Evolutionary conservation across 1,140 invertebrate species (phyloP).

Genomic region (Micrasema minimum): DNA sequence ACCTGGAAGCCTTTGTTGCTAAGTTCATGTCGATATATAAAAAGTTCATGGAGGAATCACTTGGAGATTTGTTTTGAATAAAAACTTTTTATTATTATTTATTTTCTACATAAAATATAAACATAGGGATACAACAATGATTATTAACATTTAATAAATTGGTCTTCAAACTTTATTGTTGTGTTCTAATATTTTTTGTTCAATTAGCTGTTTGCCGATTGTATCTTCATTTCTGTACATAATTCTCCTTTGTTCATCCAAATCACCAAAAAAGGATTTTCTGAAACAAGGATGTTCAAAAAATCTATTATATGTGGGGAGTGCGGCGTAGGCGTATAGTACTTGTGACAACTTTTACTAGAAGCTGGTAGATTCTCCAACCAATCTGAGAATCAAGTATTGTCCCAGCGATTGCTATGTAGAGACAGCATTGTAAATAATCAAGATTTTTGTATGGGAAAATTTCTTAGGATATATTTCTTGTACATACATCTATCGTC

Average conservation of each 20-base stretch:
- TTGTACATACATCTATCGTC: too few relatives aligned
- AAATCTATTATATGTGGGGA: too few relatives aligned
- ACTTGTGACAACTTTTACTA: too few relatives aligned
- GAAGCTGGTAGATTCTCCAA: too few relatives aligned
- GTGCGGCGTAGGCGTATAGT: too few relatives aligned
- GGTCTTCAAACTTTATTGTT: not conserved
- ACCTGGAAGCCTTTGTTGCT: constrained; percentile 96
- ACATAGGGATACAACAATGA: not conserved
- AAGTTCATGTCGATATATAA: constrained; percentile 97
- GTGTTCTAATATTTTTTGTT: constrained; percentile 17
- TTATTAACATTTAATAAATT: constrained; percentile 1
- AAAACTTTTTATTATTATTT: not conserved
- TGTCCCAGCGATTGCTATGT: too few relatives aligned
- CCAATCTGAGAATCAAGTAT: too few relatives aligned
- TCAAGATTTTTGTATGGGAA: too few relatives aligned
- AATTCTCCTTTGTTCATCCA: not conserved
- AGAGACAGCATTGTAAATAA: too few relatives aligned
- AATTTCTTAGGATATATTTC: too few relatives aligned
- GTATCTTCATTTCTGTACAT: constrained; percentile 24
- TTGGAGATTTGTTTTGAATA: constrained; percentile 57
- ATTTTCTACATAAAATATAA: not conserved
- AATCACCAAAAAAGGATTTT: constrained; percentile 31
- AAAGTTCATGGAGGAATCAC: constrained; percentile 79
- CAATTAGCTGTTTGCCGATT: not conserved
- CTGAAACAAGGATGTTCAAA: too few relatives aligned